Conservation (phyloP, 1,140 invertebrate genomes). For the Diorhabda carinulata region DNA sequence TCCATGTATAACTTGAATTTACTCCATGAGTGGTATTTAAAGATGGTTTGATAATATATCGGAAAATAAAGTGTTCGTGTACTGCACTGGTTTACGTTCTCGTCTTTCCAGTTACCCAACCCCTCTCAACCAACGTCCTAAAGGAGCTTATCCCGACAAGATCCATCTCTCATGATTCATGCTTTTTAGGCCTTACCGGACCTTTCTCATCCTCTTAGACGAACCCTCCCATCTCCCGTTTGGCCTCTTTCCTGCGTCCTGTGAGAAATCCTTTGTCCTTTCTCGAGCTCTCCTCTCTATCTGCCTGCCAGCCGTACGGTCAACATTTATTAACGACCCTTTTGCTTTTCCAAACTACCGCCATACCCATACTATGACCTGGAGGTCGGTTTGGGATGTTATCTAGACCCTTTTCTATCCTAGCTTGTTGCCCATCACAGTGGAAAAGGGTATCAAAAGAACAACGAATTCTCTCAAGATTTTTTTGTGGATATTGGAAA, state of each 20-base stretch:
- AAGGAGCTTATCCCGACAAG: slow-evolving; percentile 30
- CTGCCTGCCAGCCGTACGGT: slow-evolving; percentile 18
- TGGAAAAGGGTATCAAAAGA: not conserved
- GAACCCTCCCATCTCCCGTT: slow-evolving; percentile 20
- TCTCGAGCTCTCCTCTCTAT: slow-evolving; percentile 8
- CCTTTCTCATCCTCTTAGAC: slow-evolving; percentile 29
- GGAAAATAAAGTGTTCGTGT: not conserved
- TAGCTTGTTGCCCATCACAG: not conserved
- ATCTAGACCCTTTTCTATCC: not conserved
- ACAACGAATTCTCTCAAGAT: not conserved
- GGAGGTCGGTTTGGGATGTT: slow-evolving; percentile 8
- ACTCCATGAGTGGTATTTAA: too few relatives aligned
- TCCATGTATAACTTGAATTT: too few relatives aligned
- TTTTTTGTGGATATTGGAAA: too few relatives aligned
- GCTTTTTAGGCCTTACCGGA: slow-evolving; percentile 27
- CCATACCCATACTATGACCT: slow-evolving; percentile 24
- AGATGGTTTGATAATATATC: too few relatives aligned
- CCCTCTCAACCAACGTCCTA: slow-evolving; percentile 18
- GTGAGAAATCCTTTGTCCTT: slow-evolving; percentile 15
- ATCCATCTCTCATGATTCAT: slow-evolving; percentile 33
- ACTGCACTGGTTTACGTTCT: not conserved
- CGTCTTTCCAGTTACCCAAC: slow-evolving; percentile 5
- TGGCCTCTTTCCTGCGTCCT: slow-evolving; percentile 1
- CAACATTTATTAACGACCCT: slow-evolving; percentile 26
- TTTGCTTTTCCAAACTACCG: slow-evolving; percentile 28